Evolutionary conservation across 2,113 vertebrate species (phyloP).

Genomic region (Hemiprocne comata): DNA sequence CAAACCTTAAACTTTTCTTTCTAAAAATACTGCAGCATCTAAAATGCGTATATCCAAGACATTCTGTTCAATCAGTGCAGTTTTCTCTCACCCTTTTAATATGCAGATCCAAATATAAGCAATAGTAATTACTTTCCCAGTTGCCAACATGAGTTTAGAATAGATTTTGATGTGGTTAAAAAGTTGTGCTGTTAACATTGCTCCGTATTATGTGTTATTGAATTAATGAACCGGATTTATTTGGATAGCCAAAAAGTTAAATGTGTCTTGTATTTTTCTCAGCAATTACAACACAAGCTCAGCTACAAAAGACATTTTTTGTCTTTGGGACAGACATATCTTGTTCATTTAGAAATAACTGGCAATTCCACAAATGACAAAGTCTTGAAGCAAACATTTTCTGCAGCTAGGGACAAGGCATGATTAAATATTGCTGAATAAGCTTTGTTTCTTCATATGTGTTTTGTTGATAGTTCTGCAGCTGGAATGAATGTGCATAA

Average conservation of each 20-base stretch:
- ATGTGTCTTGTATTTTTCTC: neutral
- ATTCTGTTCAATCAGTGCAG: neutral
- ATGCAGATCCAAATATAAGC: neutral
- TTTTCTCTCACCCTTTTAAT: neutral
- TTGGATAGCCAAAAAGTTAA: neutral
- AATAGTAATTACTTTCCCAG: neutral
- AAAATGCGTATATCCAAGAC: neutral
- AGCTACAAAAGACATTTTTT: neutral
- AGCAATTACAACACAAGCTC: neutral
- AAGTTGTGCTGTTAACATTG: neutral
- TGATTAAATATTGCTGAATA: conserved; percentile 42
- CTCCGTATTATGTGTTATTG: neutral
- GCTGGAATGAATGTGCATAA: conserved; percentile 40
- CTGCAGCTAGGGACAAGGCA: neutral
- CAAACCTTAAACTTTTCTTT: neutral
- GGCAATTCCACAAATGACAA: neutral
- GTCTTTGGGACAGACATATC: neutral
- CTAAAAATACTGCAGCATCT: neutral
- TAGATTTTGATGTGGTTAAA: neutral
- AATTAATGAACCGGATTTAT: neutral
- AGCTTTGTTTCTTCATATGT: conserved; percentile 38
- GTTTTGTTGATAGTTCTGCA: conserved; percentile 36
- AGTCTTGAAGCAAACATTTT: neutral
- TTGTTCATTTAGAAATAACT: neutral
- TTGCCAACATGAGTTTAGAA: neutral